These are phyloP conservation scores for Hydrolagus colliei DNA, from an alignment of 2,797 vertebrate species.

Conservation along the genomic window DNA sequence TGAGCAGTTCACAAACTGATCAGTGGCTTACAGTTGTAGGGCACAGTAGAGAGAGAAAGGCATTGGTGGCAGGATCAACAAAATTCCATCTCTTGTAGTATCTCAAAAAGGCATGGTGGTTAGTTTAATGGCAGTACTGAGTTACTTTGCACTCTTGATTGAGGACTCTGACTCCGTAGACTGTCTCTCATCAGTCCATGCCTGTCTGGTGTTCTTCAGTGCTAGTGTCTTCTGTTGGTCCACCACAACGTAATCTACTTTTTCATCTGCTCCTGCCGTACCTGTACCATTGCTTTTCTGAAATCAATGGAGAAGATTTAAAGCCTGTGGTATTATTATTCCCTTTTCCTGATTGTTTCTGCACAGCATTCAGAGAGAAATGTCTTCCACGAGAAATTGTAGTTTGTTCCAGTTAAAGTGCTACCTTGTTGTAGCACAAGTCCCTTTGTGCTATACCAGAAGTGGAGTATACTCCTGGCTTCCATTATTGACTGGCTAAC, in stretches of 20 bases:
- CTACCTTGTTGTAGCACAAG: no score
- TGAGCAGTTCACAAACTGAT: conserved; percentile 38
- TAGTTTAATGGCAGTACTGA: not conserved
- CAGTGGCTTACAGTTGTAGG: conserved; percentile 37
- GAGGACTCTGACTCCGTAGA: conserved; percentile 85
- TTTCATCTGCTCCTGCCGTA: conserved; percentile 80
- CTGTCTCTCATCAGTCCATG: conserved; percentile 92
- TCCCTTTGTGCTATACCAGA: no score
- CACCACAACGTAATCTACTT: conserved; percentile 94
- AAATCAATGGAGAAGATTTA: not conserved
- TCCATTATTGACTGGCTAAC: no score
- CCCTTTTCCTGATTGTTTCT: not conserved
- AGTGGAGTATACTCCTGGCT: no score
- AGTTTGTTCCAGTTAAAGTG: no score
- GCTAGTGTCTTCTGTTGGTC: conserved; percentile 94
- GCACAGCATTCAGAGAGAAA: not conserved
- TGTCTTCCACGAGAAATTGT: not conserved
- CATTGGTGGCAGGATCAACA: conserved; percentile 14
- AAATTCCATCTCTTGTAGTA: not conserved
- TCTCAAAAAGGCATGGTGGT: conserved; percentile 17
- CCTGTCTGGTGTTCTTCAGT: conserved; percentile 88
- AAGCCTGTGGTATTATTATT: not conserved
- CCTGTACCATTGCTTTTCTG: conserved; percentile 83
- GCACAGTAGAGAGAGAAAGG: conserved; percentile 5
- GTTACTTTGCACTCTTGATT: conserved; percentile 82